phyloP scores from a whole-genome alignment of 2,888 invertebrate species.

The Ommatoiulus sabulosus region DNA sequence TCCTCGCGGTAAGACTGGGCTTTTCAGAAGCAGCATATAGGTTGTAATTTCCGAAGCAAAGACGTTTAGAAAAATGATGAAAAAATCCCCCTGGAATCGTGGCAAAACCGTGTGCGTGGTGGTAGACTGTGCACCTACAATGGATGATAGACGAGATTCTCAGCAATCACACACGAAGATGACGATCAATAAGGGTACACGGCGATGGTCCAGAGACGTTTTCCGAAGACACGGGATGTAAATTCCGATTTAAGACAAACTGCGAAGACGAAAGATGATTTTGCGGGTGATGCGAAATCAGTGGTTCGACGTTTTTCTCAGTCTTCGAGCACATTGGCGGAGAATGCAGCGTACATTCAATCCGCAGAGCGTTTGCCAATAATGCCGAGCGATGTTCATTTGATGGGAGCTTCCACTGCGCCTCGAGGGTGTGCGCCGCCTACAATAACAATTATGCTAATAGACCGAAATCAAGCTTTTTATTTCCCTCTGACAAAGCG shows the following conservation, averaged over 20 bases:
- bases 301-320: background rate
- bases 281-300: background rate
- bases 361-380: slow-evolving; percentile 47
- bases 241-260: background rate
- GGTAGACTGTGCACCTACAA: background rate
- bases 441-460: slow-evolving; percentile 47
- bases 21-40: too few species aligned
- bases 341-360: slow-evolving; percentile 4
- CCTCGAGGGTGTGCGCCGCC: slow-evolving; percentile 21
- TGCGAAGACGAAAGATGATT: background rate
- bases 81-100: background rate
- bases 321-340: slow-evolving; percentile 30
- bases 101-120: background rate
- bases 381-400: slow-evolving; percentile 50
- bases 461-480: slow-evolving; percentile 39
- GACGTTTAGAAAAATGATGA: background rate
- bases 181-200: background rate
- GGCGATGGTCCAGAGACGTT: background rate
- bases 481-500: slow-evolving; percentile 10
- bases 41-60: background rate
- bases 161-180: background rate
- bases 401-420: slow-evolving; percentile 50
- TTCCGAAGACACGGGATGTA: background rate
- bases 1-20: too few species aligned
- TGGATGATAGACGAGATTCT: background rate